Evolutionary conservation across 2,113 vertebrate species (phyloP).

Genomic region (Rattus rattus): DNA sequence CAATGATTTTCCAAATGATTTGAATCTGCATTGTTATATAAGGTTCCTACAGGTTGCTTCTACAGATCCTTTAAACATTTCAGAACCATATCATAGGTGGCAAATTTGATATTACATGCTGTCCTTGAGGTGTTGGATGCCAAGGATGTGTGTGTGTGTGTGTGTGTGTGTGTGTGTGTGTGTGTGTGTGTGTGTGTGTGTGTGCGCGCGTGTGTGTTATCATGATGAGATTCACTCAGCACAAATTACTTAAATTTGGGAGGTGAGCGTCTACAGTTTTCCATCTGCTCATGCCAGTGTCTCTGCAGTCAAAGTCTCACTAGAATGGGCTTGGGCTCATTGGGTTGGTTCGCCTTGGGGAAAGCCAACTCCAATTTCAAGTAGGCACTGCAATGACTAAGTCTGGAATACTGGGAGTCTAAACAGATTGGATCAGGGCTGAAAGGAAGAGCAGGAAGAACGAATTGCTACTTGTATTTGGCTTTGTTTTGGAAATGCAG

Average conservation of each 20-base stretch:
- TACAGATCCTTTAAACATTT: neutral
- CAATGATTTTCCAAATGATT: neutral
- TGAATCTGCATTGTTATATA: neutral
- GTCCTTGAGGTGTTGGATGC: neutral
- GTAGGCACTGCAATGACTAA: neutral
- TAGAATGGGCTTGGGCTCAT: neutral
- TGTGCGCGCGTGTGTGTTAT: neutral
- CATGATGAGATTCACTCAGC: neutral
- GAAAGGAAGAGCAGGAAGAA: slow-evolving; percentile 20
- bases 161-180: neutral
- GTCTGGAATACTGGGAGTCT: neutral
- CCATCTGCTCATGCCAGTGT: neutral
- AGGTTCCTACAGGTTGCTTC: neutral
- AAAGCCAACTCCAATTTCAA: neutral
- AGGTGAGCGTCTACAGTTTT: neutral
- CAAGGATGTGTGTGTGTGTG: neutral
- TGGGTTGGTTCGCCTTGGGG: neutral
- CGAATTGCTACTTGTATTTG: neutral
- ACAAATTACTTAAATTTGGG: neutral
- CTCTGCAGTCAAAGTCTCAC: neutral
- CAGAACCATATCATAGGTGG: neutral
- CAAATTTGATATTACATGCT: neutral
- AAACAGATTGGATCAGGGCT: neutral
- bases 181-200: neutral
- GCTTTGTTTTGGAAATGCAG: neutral